Evolutionary conservation across 2,113 vertebrate genomes (phyloP), one percentile per base, ranked within the genome.

Genomic region (Catharus minimus): DNA sequence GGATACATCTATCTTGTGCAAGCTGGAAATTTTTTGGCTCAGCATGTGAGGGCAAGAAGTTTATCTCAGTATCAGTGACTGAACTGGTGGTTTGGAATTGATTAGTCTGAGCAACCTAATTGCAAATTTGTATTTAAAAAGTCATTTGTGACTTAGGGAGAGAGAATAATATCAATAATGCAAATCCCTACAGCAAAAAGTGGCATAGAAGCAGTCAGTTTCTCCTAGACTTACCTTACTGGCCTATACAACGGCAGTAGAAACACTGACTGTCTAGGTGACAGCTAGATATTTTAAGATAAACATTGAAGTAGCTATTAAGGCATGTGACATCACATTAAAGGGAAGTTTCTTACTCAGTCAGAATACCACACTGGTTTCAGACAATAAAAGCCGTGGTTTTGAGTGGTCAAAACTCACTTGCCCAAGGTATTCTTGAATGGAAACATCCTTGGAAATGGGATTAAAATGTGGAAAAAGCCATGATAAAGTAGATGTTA

Each of bases 401-500:
- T 87, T 81, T 55, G 16, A 95, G 55, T 61, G 28, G 39, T 15
- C 26, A 19, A 65, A 89, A 85, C 23, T 92, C 39, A 56, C 24
- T 95, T 90, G 36, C 44, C 11, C 11, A 8, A 43, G 46, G 71
- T 96, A 91, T 82, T 92, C 83, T 92, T 83, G 80, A 94, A 89
- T 62, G 39, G 92, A 64, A 77, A 50, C 43, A 90, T 52, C 41
- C 28, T 72, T 93, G 74, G 92, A 85, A 92, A 91, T 13, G 11
- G 41, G 36, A 78, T 94, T 87, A 92, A 93, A 97, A 79, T 65
- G 28, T 56, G 69, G 52, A 94, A 94, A 86, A 86, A 32, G 30
- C 44, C 61, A 13, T 58, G 66, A 93, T 88, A 94, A 95, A 58
- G 65, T 91, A 89, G 82, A 94, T 26, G 66, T 89, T 96, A 96